These are phyloP conservation scores for Chunga burmeisteri DNA, from an alignment of 2,113 vertebrate genomes.

Conservation along the genomic window DNA sequence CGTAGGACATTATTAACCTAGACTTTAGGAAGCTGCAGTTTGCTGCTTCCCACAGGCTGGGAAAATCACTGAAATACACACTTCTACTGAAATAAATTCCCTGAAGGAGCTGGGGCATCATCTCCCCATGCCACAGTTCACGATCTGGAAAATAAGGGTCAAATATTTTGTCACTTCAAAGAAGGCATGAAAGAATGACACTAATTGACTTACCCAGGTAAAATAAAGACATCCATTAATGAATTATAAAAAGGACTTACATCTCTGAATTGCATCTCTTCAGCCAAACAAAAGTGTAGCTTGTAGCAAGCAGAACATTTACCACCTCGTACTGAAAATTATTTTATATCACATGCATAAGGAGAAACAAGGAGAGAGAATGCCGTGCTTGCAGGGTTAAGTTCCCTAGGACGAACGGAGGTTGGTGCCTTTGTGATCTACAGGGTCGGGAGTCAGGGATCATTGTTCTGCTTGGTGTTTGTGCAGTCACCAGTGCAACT, in stretches of 20 bases:
- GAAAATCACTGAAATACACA: neutral
- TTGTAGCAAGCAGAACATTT: neutral
- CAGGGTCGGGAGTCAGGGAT: accelerated
- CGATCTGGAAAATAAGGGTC: neutral
- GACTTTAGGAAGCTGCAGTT: neutral
- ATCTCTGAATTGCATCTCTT: neutral
- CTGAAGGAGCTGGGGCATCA: neutral
- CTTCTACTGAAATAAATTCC: neutral
- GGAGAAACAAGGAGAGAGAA: neutral
- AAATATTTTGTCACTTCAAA: neutral
- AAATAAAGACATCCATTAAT: neutral
- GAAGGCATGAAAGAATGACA: neutral
- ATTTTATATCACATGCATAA: neutral
- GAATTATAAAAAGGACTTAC: neutral
- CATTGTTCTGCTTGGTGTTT: neutral
- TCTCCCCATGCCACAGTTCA: neutral
- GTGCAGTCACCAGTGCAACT: neutral
- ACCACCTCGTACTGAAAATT: neutral
- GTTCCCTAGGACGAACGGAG: neutral
- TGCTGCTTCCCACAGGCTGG: neutral
- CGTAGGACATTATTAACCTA: neutral
- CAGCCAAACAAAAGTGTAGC: neutral
- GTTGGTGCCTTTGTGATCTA: neutral
- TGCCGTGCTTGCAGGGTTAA: neutral
- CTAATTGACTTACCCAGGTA: neutral